Evolutionary conservation across 2,113 vertebrate species (phyloP).

Genomic region (Euleptes europaea): DNA sequence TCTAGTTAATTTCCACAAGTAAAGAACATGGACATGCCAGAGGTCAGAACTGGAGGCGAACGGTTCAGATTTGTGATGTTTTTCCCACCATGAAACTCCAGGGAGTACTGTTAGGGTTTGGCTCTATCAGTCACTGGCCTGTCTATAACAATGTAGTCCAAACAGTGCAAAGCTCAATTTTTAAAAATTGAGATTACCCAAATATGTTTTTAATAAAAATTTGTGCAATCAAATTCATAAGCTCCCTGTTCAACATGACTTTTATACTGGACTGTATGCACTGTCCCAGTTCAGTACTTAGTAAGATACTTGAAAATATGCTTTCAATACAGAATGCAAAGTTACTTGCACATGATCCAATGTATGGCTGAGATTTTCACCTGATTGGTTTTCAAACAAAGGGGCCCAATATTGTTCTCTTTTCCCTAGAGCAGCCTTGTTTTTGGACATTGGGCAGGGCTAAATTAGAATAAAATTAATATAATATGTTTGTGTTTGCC

Average conservation of each 20-base stretch:
- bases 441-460: neutral
- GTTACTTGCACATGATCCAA: neutral
- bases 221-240: conserved; percentile 29
- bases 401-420: neutral
- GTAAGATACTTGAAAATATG: conserved; percentile 1
- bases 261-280: conserved; percentile 30
- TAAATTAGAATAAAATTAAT: neutral
- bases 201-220: conserved; percentile 17
- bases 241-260: conserved; percentile 18
- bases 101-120: conserved; percentile 1
- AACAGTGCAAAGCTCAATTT: conserved; percentile 39
- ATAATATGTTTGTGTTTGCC: neutral
- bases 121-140: neutral
- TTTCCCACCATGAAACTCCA: conserved; percentile 17
- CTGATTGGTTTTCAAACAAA: neutral
- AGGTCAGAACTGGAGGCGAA: conserved; percentile 11
- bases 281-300: conserved; percentile 11
- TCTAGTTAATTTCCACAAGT: conserved; percentile 22
- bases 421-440: neutral
- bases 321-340: conserved; percentile 12
- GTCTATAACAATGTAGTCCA: neutral
- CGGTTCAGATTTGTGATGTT: conserved; percentile 4
- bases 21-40: conserved; percentile 14
- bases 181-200: conserved; percentile 19
- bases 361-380: neutral